A percentile compares a stretch with the other conserved stretches of the same genome.
phyloP scores from a whole-genome alignment of 92 coral and sea anemone genomes.

The Muricea muricata region DNA sequence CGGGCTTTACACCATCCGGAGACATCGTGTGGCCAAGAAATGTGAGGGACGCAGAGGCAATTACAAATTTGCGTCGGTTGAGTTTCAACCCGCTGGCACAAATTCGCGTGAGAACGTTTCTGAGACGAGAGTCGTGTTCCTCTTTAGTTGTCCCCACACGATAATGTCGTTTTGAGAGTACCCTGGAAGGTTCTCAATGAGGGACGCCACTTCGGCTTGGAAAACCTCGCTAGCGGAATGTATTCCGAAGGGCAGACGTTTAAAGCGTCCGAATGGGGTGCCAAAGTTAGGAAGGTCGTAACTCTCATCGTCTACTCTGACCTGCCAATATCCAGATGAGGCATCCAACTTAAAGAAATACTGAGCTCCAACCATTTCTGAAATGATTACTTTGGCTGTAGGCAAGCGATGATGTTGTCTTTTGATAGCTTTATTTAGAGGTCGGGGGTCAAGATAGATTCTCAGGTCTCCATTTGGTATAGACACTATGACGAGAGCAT shows the following conservation, averaged over 20 bases:
- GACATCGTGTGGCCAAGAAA: constrained; percentile 27
- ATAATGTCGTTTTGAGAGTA: neutral
- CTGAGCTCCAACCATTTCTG: neutral
- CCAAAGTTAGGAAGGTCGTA: neutral
- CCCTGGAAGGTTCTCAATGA: neutral
- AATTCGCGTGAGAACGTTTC: too few species aligned
- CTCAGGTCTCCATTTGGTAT: constrained; percentile 1
- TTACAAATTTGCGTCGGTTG: neutral
- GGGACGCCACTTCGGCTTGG: too few species aligned
- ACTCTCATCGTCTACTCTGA: neutral
- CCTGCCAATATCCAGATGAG: too few species aligned
- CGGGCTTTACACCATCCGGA: neutral
- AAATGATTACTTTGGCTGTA: neutral
- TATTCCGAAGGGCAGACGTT: too few species aligned
- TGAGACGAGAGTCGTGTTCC: neutral
- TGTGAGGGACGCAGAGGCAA: neutral
- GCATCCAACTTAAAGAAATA: neutral
- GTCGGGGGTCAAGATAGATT: constrained; percentile 5
- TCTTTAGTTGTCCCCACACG: neutral
- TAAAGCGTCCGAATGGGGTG: neutral
- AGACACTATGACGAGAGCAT: neutral
- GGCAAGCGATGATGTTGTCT: neutral
- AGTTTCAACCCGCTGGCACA: too few species aligned
- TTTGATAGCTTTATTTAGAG: neutral
- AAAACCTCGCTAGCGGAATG: too few species aligned